Conservation (phyloP, 64 coral and sea anemone genomes). For the Montipora cactus region DNA sequence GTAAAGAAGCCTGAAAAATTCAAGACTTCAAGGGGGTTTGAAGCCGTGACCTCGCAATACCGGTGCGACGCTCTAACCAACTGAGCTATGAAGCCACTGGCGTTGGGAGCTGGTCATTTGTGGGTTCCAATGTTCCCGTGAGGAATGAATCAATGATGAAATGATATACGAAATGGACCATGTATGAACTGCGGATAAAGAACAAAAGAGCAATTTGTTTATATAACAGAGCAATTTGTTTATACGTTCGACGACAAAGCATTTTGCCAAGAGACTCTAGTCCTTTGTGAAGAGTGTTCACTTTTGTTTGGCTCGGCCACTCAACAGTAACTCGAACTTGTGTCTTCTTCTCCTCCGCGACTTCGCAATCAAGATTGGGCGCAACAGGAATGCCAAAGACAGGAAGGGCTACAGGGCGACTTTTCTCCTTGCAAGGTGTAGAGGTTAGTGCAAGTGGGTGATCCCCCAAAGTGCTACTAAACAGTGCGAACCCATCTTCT, state of each 20-base stretch:
- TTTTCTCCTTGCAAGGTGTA: slow-evolving; percentile 39
- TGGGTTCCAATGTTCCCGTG: no score
- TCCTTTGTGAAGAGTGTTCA: slow-evolving; percentile 51
- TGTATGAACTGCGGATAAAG: no score
- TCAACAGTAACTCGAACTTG: slow-evolving; percentile 56
- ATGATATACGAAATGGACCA: no score
- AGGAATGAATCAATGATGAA: no score
- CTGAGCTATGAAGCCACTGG: no score
- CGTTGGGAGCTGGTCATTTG: no score
- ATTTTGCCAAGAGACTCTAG: slow-evolving; percentile 67
- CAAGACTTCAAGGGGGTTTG: no score
- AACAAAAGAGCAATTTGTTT: no score
- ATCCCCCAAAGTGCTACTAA: background rate
- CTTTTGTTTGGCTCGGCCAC: slow-evolving; percentile 70
- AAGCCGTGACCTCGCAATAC: no score
- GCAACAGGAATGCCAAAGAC: background rate
- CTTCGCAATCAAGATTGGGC: background rate
- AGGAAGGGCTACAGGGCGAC: background rate
- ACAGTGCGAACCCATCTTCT: background rate
- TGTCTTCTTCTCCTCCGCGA: slow-evolving; percentile 12
- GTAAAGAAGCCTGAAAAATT: no score
- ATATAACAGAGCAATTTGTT: no score
- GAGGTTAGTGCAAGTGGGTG: background rate
- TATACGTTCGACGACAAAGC: background rate
- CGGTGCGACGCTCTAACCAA: no score